phyloP scores from a whole-genome alignment of 2,797 vertebrate species.

The Moxostoma hubbsi region DNA sequence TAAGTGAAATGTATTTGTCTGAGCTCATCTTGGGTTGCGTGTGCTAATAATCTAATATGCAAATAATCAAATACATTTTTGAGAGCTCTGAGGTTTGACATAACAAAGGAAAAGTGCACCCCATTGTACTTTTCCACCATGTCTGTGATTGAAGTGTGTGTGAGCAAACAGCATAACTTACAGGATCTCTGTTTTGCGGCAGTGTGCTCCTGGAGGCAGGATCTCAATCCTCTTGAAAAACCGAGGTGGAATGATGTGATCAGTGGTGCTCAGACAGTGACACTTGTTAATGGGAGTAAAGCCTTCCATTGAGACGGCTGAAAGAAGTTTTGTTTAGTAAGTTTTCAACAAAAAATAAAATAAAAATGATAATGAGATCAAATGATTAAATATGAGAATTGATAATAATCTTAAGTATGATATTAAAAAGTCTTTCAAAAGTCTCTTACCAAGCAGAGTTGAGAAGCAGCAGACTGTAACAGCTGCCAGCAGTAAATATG shows the following conservation, averaged over 20 bases:
- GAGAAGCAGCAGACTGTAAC: conserved; percentile 16
- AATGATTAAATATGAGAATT: too few relatives aligned
- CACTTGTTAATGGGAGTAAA: neutral
- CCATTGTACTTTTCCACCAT: conserved; percentile 2
- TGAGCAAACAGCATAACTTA: conserved; percentile 60
- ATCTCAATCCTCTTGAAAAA: conserved; percentile 57
- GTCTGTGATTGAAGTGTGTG: neutral
- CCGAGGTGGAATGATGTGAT: accelerated
- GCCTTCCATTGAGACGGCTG: conserved; percentile 30
- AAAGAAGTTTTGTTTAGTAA: neutral
- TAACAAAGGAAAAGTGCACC: conserved; percentile 16
- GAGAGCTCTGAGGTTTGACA: conserved; percentile 1
- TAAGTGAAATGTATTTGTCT: conserved; percentile 1
- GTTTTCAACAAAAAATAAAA: too few relatives aligned
- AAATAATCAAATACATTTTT: neutral
- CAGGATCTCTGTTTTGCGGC: conserved; percentile 63
- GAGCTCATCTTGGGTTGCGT: neutral
- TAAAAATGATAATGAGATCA: too few relatives aligned
- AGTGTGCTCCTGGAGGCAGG: conserved; percentile 56
- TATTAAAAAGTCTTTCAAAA: neutral
- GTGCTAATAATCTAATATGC: conserved; percentile 1
- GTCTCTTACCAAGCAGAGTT: conserved; percentile 1
- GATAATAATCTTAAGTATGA: neutral
- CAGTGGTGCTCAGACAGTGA: neutral
- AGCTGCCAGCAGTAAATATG: conserved; percentile 19